Base-by-base conservation (phyloP, 2,797 vertebrate species). In the Acestrorhynchus altus region DNA sequence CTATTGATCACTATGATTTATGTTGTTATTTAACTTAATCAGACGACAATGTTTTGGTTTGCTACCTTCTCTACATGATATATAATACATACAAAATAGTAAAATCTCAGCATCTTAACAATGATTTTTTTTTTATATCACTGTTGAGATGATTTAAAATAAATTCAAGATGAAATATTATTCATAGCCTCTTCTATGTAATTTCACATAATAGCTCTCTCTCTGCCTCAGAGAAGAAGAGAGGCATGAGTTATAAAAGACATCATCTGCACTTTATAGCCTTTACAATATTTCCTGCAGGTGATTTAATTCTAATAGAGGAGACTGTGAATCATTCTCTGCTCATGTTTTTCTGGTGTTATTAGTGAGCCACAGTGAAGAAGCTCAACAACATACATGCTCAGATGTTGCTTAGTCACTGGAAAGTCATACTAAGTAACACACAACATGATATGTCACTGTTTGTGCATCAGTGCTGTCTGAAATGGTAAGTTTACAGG, bases 21-120 rank as follows among this genome's bases (percentile, higher is more conserved):
- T 56, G 57, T 65, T 42, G 39, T 40, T 26, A 54, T 28, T 60
- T 74, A 68, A 24, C 44, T 63, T 70, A 47, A 47, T 75, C 75
- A 65, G 16, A 28, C 16, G 24, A 47, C 24, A 18, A 44, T 44
- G 13, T 22, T 24, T 35, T 44, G 42, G n/a, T 7, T 18, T 28
- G 13, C 40, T 16, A 24, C n/a, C 42, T 5, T 10, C 8, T 20
- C 13, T 5, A 44, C 39, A 22, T 24, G n/a, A 13, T 12, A 26
- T 5, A 66, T 16, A 26, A 16, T 16, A 10, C 18, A 35, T 15
- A 39, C 8, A n/a, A 35, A 4, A 15, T n/a, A n/a, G n/a, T n/a
- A n/a, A n/a, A n/a, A n/a, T n/a, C n/a, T n/a, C n/a, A n/a, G n/a
- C n/a, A n/a, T n/a, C n/a, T n/a, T n/a, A n/a, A n/a, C n/a, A n/a